Evolutionary conservation across 2,888 invertebrate species (phyloP), one percentile per base, ranked within the genome.

Genomic region (Xestia c-nigrum): DNA sequence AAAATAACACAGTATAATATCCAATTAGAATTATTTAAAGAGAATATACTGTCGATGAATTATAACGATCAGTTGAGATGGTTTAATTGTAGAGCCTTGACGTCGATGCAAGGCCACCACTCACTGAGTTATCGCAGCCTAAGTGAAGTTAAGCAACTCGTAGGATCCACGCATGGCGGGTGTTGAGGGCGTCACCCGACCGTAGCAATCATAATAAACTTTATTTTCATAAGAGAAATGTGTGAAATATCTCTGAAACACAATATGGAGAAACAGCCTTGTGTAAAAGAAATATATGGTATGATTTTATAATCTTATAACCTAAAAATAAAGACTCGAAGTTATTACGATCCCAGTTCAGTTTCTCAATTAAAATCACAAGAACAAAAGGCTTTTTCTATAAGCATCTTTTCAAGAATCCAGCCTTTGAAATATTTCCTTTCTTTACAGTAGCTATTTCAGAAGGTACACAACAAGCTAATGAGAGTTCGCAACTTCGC

Each of bases 111-210:
- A 95, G 95, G 95, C 89, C 87, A 86, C 88, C 88, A 85, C 85
- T 92, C 91, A 91, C 92, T 85, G 80, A 81, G 84, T 92, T 91
- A 92, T 90, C 91, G 90, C 88, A 86, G 84, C 91, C 90, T 31
- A 91, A 91, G 89, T 90, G 87, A 92, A 89, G 85, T 95, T 93
- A 87, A 87, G 92, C 91, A 95, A 94, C 88, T 70, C 63, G 71
- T 89, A 92, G 95, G 95, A 96, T 93, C 89, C 91, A 94, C 93
- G 95, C 94, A 90, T 93, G 91, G 90, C 89, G 89, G 88, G 83
- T 89, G 85, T 83, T 90, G 90, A 93, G 92, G 93, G 92, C 92
- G 87, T 85, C 89, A 90, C 78, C 90, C 88, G 84, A 91, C 88
- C 92, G 90, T 92, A 85, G 81, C 91, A 85, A 79, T 72, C 43